Base-by-base conservation (phyloP, 1,140 invertebrate species). In the Halesus radiatus region DNA sequence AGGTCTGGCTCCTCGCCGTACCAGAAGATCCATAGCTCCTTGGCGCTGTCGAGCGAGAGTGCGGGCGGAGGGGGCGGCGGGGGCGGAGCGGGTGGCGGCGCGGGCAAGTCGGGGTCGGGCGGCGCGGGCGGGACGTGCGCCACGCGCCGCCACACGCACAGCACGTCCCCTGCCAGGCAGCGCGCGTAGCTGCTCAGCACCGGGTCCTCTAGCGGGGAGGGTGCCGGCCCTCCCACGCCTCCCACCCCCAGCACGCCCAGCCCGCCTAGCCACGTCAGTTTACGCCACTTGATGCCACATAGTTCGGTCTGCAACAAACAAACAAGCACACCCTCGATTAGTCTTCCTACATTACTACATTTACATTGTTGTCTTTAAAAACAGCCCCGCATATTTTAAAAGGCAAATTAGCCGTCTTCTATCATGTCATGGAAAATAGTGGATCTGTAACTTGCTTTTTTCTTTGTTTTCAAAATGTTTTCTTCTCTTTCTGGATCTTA, bases 21-120 rank as follows among this genome's bases (percentile, higher is more conserved):
- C 98, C 98, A 99, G 91, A 99, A 99, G 86, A 99, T 96, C 98
- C 98, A 99, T 16, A 99, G 92, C 89, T 99, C 98, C 91, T 99
- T 99, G 87, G 95, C 93, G 81, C 93, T 93, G 85, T 92, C 92
- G 60, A 96, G 91, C 80, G 94, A 95, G 82, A 95, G 92, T 76
- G 95, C 95, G 85, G 90, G 90, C 85, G 89, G 86, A 45, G 91
- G 26, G 26, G n/a, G 89, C 37, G 90, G 90, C 54, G 92, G 91
- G 74, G 91, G 86, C 56, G 89, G 85, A 68, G 90, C 87, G 13
- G 87, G 90, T 85, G 92, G 92, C 89, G 91, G 92, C 80, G 90
- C 92, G 85, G 91, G 95, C 53, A 85, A 88, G 79, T 87, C 85
- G 80, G 86, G 81, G 85, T 91, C 95, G 54, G 87, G 94, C 81